Base-by-base conservation (phyloP, 2,113 vertebrate species). In the Fulica atra region DNA sequence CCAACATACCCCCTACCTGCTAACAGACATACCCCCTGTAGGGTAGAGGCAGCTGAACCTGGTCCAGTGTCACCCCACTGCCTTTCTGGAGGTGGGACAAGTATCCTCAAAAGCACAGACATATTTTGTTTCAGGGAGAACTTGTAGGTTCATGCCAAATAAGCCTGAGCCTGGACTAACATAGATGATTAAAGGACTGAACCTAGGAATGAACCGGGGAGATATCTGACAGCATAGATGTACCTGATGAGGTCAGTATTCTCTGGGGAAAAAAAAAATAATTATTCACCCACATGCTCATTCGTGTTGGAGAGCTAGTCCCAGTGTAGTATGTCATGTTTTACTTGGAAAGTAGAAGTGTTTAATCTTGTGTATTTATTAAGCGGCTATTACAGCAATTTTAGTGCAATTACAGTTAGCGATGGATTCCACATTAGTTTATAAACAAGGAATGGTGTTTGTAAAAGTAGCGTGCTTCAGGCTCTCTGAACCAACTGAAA, bases 1-100 rank as follows among this genome's bases (percentile, higher is more conserved):
- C 4, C 0, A 1, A 40, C 11, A 24, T 28, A 7, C 2, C 1
- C 29, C 3, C 46, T 48, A 17, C 36, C 26, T 5, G 10, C 38
- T 23, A 18, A 17, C 16, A 56, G 56, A 25, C 24, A 6, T 29
- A 42, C 10, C 16, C 40, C 42, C 12, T 13, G 7, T 10, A 12
- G n/a, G 46, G 81, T 46, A 71, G n/a, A 81, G 46, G 31, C 18
- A 35, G 60, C 8, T n/a, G 64, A 72, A 69, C 18, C 35, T 50
- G 35, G 10, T 20, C 54, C 23, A 50, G 7, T 10, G 28, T 51
- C 33, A 63, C 16, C 13, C 6, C 9, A 8, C 18, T 44, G 69
- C 7, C 19, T 24, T 48, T 59, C 59, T 2, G 0, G 28, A 31
- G 18, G 4, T 9, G 16, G 24, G 38, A 16, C 35, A 73, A 40